These are phyloP conservation scores for Drosophila equinoxialis DNA, from an alignment of 1,140 invertebrate genomes.

Conservation along the genomic window DNA sequence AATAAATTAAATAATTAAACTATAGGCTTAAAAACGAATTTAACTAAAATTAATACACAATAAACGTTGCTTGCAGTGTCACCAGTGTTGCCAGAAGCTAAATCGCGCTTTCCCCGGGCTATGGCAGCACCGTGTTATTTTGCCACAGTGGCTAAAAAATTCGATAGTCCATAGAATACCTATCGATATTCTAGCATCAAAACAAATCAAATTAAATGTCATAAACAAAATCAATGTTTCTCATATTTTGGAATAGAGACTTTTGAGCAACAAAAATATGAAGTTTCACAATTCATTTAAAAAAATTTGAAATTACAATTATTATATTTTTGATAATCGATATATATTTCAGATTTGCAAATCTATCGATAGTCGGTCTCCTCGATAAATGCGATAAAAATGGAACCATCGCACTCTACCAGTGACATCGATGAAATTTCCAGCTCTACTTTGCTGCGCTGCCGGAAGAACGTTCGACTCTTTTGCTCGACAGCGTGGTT, in stretches of 20 bases:
- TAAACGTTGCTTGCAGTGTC: constrained; percentile 62
- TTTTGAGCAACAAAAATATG: not conserved
- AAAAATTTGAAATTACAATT: not conserved
- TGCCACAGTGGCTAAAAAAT: not conserved
- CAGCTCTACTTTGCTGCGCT: constrained; percentile 3
- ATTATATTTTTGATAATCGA: not conserved
- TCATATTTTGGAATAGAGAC: not conserved
- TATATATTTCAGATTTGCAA: not conserved
- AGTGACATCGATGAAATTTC: not conserved
- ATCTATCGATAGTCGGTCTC: too few relatives aligned
- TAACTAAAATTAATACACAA: constrained; percentile 70
- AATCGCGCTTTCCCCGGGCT: constrained; percentile 11
- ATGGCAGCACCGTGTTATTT: not conserved
- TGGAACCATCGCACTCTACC: not conserved
- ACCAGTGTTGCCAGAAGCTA: constrained; percentile 69
- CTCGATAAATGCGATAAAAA: too few relatives aligned
- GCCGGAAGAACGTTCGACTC: not conserved
- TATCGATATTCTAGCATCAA: not conserved
- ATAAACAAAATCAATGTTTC: not conserved
- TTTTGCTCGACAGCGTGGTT: too few relatives aligned
- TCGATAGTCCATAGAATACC: not conserved
- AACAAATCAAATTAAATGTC: not conserved
- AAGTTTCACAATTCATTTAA: not conserved
- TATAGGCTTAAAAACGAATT: constrained; percentile 72
- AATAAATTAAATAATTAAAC: constrained; percentile 75